These are phyloP conservation scores for Etia nguti DNA, from an alignment of 2,113 vertebrate species.

Conservation along the genomic window DNA sequence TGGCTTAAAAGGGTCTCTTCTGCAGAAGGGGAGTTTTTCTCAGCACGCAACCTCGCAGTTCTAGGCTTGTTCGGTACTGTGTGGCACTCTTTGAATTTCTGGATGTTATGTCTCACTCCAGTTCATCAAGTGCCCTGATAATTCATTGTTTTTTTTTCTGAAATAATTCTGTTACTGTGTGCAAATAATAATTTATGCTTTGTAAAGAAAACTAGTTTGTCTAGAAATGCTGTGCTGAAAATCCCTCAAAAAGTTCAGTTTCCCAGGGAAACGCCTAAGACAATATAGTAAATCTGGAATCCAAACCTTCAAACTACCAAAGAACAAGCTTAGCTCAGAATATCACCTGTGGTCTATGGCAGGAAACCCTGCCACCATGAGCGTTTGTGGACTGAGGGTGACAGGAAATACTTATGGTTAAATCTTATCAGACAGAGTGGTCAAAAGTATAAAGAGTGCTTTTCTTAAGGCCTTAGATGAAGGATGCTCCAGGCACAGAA, in stretches of 20 bases:
- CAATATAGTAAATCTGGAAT: background rate
- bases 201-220: background rate
- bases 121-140: background rate
- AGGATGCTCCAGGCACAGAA: background rate
- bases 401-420: background rate
- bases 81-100: background rate
- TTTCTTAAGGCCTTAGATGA: background rate
- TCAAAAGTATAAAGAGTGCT: background rate
- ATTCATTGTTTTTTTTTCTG: background rate
- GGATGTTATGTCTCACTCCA: background rate
- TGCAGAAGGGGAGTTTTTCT: background rate
- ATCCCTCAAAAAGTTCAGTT: background rate
- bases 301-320: constrained; percentile 24
- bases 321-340: background rate
- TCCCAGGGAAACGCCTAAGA: background rate
- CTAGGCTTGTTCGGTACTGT: background rate
- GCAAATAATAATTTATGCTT: background rate
- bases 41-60: background rate
- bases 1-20: background rate
- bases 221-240: background rate
- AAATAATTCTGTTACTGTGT: background rate
- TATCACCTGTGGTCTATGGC: constrained; percentile 23
- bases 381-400: background rate
- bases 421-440: background rate
- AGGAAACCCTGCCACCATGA: background rate